These are phyloP conservation scores for Uropsilus gracilis DNA, from an alignment of 2,113 vertebrate species.

Conservation along the genomic window DNA sequence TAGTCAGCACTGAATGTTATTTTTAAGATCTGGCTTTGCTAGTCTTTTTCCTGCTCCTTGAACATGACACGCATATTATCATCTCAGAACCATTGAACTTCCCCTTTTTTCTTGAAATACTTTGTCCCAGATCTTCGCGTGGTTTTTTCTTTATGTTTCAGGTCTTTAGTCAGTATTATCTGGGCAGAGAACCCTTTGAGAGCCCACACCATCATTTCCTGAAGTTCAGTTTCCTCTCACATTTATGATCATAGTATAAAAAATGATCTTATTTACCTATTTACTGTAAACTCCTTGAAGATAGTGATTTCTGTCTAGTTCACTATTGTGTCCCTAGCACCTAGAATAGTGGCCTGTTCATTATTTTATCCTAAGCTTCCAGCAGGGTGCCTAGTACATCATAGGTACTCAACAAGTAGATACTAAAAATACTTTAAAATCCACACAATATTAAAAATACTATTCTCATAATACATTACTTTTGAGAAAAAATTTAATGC, in stretches of 20 bases:
- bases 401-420: neutral
- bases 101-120: neutral
- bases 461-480: neutral
- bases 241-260: neutral
- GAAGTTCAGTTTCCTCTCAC: neutral
- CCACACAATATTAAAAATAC: neutral
- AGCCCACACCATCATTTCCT: neutral
- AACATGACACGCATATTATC: neutral
- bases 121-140: neutral
- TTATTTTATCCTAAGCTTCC: neutral
- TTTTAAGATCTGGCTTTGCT: neutral
- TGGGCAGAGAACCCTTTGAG: neutral
- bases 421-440: neutral
- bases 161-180: neutral
- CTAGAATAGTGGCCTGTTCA: neutral
- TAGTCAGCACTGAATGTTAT: slow-evolving; percentile 1
- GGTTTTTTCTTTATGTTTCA: neutral
- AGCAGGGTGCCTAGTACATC: neutral
- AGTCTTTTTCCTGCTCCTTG: neutral
- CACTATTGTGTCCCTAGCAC: neutral
- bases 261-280: neutral
- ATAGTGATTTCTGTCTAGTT: neutral
- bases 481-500: neutral
- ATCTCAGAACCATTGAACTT: neutral
- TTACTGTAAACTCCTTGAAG: neutral